Percentiles rank a stretch among this genome's conserved stretches.
Conservation (phyloP, 2,113 vertebrate species). For the Rutilus rutilus region DNA sequence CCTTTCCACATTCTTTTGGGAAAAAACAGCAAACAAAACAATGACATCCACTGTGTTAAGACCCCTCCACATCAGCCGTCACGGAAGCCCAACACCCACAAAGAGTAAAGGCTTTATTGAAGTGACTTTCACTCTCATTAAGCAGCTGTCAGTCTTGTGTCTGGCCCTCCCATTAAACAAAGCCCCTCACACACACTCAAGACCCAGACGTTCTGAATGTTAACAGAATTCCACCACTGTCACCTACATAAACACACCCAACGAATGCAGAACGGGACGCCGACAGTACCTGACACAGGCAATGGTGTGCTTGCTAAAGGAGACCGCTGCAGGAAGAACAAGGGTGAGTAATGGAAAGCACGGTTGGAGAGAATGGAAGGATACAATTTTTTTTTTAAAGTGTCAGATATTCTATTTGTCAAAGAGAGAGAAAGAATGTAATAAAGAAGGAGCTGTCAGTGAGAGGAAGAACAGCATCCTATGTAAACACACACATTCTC, state of each 20-base stretch:
- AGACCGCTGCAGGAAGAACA: not conserved
- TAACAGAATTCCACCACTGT: not conserved
- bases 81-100: slow-evolving; percentile 1
- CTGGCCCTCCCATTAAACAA: not conserved
- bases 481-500: not conserved
- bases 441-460: slow-evolving; percentile 16
- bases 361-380: not conserved
- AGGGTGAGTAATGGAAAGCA: slow-evolving; percentile 2
- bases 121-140: slow-evolving; percentile 21
- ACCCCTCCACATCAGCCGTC: not conserved
- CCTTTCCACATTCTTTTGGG: slow-evolving; percentile 14
- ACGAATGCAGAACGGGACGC: not conserved
- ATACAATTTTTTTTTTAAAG: too few relatives aligned
- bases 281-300: not conserved
- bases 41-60: slow-evolving; percentile 22
- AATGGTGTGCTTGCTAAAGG: not conserved
- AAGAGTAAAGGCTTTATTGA: not conserved
- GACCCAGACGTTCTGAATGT: not conserved
- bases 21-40: not conserved
- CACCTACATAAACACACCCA: not conserved
- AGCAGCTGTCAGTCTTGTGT: not conserved
- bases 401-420: not conserved
- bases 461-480: slow-evolving; percentile 28
- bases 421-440: not conserved
- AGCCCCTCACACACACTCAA: not conserved